These are phyloP conservation scores for Drosophila elegans DNA, from an alignment of 1,140 invertebrate genomes.

Conservation along the genomic window DNA sequence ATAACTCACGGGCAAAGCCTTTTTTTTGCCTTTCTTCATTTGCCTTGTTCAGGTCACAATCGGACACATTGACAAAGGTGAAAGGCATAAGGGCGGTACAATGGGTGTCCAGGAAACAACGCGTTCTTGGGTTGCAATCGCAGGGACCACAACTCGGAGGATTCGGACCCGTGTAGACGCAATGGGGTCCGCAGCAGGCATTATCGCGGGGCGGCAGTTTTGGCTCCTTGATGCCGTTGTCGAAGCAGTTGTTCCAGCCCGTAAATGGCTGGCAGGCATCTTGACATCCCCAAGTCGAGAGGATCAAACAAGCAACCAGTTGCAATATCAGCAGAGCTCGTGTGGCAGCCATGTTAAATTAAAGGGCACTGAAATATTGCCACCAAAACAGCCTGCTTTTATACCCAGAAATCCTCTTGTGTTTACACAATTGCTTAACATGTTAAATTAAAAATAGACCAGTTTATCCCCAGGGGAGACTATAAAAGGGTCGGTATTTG, in stretches of 20 bases:
- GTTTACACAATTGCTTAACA: slow-evolving; percentile 31
- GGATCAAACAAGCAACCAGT: not conserved
- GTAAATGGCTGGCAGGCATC: slow-evolving; percentile 2
- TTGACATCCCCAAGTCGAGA: not conserved
- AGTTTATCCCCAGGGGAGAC: not conserved
- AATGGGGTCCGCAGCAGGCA: slow-evolving; percentile 27
- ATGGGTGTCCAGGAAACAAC: slow-evolving; percentile 31
- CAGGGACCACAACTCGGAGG: not conserved
- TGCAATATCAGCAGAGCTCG: slow-evolving; percentile 15
- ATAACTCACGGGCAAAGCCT: slow-evolving; percentile 5
- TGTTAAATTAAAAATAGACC: slow-evolving; percentile 20
- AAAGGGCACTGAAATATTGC: not conserved
- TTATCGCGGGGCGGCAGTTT: slow-evolving; percentile 31
- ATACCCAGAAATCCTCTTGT: slow-evolving; percentile 6
- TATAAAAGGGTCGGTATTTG: slow-evolving; percentile 15
- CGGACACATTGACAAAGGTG: not conserved
- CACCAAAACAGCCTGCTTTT: slow-evolving; percentile 8
- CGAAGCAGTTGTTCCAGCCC: slow-evolving; percentile 1
- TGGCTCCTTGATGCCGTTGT: not conserved
- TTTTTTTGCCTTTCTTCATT: not conserved
- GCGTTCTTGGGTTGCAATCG: no score
- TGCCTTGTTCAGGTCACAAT: not conserved
- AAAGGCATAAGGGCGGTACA: slow-evolving; percentile 2
- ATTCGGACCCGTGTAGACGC: not conserved
- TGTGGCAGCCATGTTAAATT: slow-evolving; percentile 9